phyloP scores from a whole-genome alignment of 2,797 vertebrate species.

The Octomys mimax region DNA sequence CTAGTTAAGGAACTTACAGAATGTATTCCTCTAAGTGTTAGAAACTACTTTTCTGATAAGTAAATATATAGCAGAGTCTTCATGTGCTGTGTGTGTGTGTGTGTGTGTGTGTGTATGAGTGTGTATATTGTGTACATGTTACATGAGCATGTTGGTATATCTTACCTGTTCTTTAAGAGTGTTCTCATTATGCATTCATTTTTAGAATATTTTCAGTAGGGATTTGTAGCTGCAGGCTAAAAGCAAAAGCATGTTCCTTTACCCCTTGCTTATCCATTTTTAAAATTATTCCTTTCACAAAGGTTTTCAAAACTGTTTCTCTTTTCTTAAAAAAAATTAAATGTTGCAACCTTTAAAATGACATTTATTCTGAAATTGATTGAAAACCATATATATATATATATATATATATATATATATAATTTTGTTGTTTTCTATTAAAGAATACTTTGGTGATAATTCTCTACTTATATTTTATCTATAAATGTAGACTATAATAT shows the following conservation, averaged over 20 bases:
- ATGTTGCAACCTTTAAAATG: constrained; percentile 63
- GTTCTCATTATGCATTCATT: neutral
- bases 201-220: neutral
- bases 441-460: neutral
- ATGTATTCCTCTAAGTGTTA: neutral
- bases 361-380: neutral
- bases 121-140: neutral
- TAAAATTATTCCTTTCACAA: neutral
- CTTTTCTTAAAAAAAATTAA: constrained; percentile 42
- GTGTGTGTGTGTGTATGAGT: neutral
- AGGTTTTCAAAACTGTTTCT: neutral
- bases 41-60: neutral
- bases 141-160: neutral
- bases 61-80: neutral
- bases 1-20: neutral
- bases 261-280: neutral
- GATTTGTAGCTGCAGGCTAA: neutral
- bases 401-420: no score
- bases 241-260: neutral
- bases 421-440: constrained; percentile 18
- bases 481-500: neutral
- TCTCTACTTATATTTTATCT: neutral
- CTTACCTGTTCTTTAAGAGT: neutral
- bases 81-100: neutral
- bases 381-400: constrained; percentile 9